Base-by-base conservation (phyloP, 2,797 vertebrate species). In the Gila robusta region DNA sequence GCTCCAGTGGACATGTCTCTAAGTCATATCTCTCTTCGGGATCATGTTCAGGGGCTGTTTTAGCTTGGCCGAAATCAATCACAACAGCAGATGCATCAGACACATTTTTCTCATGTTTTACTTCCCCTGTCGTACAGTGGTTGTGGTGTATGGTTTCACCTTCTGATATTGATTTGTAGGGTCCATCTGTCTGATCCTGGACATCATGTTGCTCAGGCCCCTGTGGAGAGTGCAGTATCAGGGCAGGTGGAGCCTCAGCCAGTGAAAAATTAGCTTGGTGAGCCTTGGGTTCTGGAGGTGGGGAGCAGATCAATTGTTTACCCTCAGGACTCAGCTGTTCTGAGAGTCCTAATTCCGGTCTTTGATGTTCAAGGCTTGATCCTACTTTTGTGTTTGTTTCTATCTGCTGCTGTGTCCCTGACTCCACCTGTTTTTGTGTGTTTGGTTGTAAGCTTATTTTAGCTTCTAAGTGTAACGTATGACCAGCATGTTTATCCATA, bases 211-310 rank as follows among this genome's bases (percentile, higher is more conserved):
- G 93, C 91, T 92, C 87, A 49, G 71, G 76, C 49, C 49, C 88
- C 80, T 88, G 89, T 79, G 88, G 89, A 89, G 79, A 76, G 90
- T 88, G 72, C 77, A 77, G 87, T 81, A 23, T 78, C 79, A 89
- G 88, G 19, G 49, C 90, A 93, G 93, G 89, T 92, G 92, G 92
- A 90, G 85, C 87, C 87, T 83, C 87, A 7, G 76, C 83, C 85
- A 85, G 84, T 66, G 94, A 94, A 96, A 95, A 90, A 93, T 89
- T 91, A 95, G 93, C 94, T 87, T 81, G 86, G 72, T 88, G 28
- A 86, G 85, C 87, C 39, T 86, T 66, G 79, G 84, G 70, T 84
- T 76, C 91, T 88, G 91, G 82, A 79, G 80, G 82, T 76, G 86
- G 88, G 52, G 88, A 83, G 73, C 81, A 91, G 85, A 90, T 90